Percentiles rank a stretch among this genome's conserved stretches.
Evolutionary conservation across 2,888 invertebrate species (phyloP).

Genomic region (Spilarctia lutea): DNA sequence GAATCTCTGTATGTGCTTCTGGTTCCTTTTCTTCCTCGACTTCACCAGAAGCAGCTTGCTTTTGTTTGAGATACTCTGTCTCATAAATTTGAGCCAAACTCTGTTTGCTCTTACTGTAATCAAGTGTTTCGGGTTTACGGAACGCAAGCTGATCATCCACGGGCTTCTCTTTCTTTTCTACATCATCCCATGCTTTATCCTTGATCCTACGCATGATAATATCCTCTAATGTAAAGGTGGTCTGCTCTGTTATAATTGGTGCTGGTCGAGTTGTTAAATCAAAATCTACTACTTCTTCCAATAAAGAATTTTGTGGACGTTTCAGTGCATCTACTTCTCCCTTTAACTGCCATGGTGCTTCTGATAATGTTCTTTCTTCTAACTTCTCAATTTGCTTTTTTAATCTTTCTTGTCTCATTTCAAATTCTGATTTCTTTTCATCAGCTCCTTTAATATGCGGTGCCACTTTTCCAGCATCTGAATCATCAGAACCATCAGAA

Average conservation of each 20-base stretch:
- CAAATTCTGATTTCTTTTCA: constrained; percentile 89
- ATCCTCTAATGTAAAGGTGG: constrained; percentile 94
- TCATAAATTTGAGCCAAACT: constrained; percentile 98
- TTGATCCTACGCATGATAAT: constrained; percentile 96
- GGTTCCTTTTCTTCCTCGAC: constrained; percentile 89
- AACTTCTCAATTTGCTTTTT: constrained; percentile 89
- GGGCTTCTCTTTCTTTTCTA: constrained; percentile 94
- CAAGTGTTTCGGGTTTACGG: constrained; percentile 94
- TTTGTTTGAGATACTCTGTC: constrained; percentile 92
- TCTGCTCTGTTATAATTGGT: constrained; percentile 96
- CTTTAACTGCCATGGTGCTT: constrained; percentile 97
- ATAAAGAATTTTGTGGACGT: constrained; percentile 96
- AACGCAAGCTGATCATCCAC: constrained; percentile 93
- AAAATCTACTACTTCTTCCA: constrained; percentile 97
- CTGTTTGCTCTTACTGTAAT: constrained; percentile 97
- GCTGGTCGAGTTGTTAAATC: constrained; percentile 94
- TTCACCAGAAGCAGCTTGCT: constrained; percentile 85
- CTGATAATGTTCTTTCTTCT: constrained; percentile 91
- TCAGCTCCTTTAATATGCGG: constrained; percentile 47
- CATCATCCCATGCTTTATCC: constrained; percentile 98
- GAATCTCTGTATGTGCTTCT: constrained; percentile 92
- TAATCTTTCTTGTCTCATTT: constrained; percentile 91
- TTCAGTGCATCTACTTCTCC: constrained; percentile 94
- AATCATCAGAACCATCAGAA: constrained; percentile 54
- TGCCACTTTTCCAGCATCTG: constrained; percentile 24